phyloP scores from a whole-genome alignment of 1,140 invertebrate species.

The Habropoda laboriosa region DNA sequence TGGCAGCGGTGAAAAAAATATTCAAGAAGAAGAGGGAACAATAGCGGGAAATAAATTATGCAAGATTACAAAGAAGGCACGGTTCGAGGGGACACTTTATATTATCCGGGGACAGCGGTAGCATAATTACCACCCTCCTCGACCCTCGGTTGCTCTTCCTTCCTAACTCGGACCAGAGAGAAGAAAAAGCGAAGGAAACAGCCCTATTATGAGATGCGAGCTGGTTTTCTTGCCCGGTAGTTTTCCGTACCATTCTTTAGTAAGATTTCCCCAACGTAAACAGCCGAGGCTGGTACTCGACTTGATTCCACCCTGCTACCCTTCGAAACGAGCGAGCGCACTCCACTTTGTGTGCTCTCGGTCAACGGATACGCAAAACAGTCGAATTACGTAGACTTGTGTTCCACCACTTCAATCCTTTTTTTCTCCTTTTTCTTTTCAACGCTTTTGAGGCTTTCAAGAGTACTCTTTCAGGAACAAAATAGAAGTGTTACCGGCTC shows the following conservation, averaged over 20 bases:
- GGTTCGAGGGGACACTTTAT: conserved; percentile 64
- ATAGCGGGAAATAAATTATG: conserved; percentile 70
- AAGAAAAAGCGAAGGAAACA: conserved; percentile 45
- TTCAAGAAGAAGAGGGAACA: conserved; percentile 59
- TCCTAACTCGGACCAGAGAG: conserved; percentile 13
- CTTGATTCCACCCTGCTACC: conserved; percentile 58
- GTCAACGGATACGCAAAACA: conserved; percentile 55
- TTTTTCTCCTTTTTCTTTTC: background rate
- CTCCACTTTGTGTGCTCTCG: conserved; percentile 45
- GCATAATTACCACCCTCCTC: conserved; percentile 63
- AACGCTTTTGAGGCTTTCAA: conserved; percentile 1
- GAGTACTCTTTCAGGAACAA: background rate
- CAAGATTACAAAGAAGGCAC: conserved; percentile 67
- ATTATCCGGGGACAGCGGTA: conserved; percentile 67
- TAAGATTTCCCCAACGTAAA: conserved; percentile 73
- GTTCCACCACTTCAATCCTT: background rate
- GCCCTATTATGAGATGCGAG: conserved; percentile 66
- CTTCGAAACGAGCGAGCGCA: conserved; percentile 54
- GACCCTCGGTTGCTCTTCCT: conserved; percentile 13
- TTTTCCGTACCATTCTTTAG: conserved; percentile 63
- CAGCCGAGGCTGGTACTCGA: conserved; percentile 60
- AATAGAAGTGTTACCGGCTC: too few species aligned
- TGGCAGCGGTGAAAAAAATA: conserved; percentile 38
- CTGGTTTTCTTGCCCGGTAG: conserved; percentile 57
- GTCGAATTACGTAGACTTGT: conserved; percentile 43